phyloP scores from a whole-genome alignment of 2,797 vertebrate species.

The Xyrichtys novacula region DNA sequence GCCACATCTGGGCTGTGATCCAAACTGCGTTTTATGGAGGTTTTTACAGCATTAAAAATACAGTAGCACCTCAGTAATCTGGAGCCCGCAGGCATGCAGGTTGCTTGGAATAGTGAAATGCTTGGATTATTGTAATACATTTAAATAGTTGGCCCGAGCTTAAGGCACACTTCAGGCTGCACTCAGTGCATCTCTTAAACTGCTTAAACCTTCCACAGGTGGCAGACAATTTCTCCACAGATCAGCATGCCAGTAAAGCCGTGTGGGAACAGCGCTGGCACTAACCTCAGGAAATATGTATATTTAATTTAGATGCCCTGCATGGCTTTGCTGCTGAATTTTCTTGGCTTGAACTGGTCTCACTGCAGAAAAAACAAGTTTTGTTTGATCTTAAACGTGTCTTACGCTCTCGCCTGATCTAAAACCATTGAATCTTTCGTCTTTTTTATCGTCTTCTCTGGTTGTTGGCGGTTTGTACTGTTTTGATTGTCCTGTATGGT shows the following conservation, averaged over 20 bases:
- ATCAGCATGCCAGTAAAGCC: slow-evolving; percentile 11
- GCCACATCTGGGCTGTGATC: slow-evolving; percentile 44
- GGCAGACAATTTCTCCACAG: slow-evolving; percentile 22
- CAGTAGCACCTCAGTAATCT: slow-evolving; percentile 54
- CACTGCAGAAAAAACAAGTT: not conserved
- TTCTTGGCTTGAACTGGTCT: not conserved
- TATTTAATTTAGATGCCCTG: not conserved
- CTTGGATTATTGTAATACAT: slow-evolving; percentile 61
- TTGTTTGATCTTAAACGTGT: not conserved
- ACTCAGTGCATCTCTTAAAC: slow-evolving; percentile 40
- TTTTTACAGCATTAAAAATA: slow-evolving; percentile 47
- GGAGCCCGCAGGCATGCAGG: slow-evolving; percentile 50
- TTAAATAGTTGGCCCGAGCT: slow-evolving; percentile 40
- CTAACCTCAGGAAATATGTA: not conserved
- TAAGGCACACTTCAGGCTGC: slow-evolving; percentile 31
- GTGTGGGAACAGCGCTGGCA: slow-evolving; percentile 3
- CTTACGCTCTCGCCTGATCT: no score
- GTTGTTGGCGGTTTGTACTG: no score
- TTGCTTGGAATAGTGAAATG: slow-evolving; percentile 38
- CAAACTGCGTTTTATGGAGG: slow-evolving; percentile 31
- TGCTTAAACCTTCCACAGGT: slow-evolving; percentile 46
- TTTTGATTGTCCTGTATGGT: not conserved
- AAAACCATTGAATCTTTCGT: no score
- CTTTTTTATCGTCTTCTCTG: no score
- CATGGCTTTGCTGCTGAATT: not conserved